A percentile compares a stretch with the other conserved stretches of the same genome.
These are phyloP conservation scores for Rhopalosiphum maidis DNA, from an alignment of 1,140 invertebrate genomes.

Conservation along the genomic window DNA sequence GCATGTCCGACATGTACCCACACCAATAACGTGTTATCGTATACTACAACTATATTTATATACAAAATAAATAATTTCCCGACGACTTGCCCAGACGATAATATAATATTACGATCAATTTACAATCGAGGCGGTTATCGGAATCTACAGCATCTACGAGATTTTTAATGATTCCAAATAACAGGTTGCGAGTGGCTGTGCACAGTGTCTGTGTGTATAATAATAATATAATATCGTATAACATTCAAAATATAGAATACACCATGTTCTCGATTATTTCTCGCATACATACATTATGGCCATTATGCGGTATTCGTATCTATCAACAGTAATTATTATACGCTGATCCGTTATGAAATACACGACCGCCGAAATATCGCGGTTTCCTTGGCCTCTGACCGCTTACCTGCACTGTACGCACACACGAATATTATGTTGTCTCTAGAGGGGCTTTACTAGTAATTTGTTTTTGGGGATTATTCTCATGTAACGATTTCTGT, in stretches of 20 bases:
- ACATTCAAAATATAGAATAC: not conserved
- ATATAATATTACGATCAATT: not conserved
- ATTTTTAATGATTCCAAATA: slow-evolving; percentile 46
- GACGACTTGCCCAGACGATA: not conserved
- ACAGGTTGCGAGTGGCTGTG: not conserved
- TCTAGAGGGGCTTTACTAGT: not conserved
- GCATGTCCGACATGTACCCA: not conserved
- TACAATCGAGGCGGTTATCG: slow-evolving; percentile 9
- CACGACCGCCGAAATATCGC: not conserved
- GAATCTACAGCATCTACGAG: not conserved
- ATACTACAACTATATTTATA: not conserved
- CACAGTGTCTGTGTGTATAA: not conserved
- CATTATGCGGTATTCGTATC: not conserved
- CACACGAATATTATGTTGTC: not conserved
- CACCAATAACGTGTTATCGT: not conserved
- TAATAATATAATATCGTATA: not conserved
- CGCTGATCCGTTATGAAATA: not conserved
- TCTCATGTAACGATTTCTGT: not conserved
- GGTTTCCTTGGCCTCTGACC: not conserved
- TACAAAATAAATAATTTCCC: slow-evolving; percentile 24
- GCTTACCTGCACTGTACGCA: not conserved
- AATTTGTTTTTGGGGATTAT: not conserved
- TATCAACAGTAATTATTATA: slow-evolving; percentile 18
- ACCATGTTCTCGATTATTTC: not conserved
- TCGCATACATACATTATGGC: not conserved